Evolutionary conservation across 2,797 vertebrate species (phyloP).

Genomic region (Phataginus tricuspis): DNA sequence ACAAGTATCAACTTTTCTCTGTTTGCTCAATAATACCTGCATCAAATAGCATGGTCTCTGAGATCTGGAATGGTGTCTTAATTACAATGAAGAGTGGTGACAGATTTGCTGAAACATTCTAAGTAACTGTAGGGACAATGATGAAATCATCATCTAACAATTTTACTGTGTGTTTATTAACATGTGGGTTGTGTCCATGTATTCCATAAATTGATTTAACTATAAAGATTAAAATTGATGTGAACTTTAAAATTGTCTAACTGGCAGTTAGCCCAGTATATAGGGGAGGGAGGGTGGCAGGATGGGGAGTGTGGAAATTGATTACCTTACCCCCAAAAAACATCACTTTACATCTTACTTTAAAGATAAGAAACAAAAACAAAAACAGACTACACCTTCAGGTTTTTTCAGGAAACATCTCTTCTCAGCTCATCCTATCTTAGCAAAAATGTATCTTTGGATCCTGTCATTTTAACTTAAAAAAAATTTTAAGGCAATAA

Average conservation of each 20-base stretch:
- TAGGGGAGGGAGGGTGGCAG: background rate
- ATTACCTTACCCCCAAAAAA: conserved; percentile 25
- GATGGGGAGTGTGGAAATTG: background rate
- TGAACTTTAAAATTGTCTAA: conserved; percentile 24
- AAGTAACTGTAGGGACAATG: background rate
- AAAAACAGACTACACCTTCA: background rate
- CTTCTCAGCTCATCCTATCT: background rate
- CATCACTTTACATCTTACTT: conserved; percentile 28
- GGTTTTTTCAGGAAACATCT: background rate
- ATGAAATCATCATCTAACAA: background rate
- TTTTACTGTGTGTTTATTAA: background rate
- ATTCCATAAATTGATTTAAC: conserved; percentile 44
- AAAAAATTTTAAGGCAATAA: conserved; percentile 9
- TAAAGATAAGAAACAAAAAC: conserved; percentile 18
- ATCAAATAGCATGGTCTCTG: background rate
- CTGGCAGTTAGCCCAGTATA: conserved; percentile 27
- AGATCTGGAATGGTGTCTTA: background rate
- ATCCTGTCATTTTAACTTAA: background rate
- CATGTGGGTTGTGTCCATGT: background rate
- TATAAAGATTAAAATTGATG: conserved; percentile 55
- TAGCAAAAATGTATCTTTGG: background rate
- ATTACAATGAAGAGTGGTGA: background rate
- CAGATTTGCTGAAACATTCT: background rate
- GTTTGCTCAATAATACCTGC: background rate
- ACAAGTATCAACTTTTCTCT: background rate